Percentiles rank a stretch among this genome's conserved stretches.
Evolutionary conservation across 2,888 invertebrate species (phyloP).

Genomic region (Perizoma flavofasciatum): DNA sequence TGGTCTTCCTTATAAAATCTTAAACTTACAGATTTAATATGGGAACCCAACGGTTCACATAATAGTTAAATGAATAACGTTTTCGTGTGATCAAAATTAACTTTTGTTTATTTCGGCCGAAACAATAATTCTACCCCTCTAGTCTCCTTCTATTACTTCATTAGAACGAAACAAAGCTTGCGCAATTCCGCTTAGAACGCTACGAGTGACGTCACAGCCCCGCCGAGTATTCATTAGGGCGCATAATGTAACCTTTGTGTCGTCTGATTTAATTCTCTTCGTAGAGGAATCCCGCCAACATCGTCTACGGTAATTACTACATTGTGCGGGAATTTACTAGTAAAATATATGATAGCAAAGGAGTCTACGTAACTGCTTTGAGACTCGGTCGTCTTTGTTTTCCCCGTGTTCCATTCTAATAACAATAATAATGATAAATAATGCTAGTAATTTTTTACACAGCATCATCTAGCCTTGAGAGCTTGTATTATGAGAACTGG

Average conservation of each 20-base stretch:
- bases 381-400: conserved; percentile 28
- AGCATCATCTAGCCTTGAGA: too few relatives aligned
- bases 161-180: conserved; percentile 12
- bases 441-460: too few relatives aligned
- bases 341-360: conserved; percentile 18
- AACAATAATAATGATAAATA: too few relatives aligned
- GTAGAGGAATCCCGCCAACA: conserved; percentile 18
- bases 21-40: too few relatives aligned
- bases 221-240: conserved; percentile 25
- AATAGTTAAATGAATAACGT: too few relatives aligned
- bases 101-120: too few relatives aligned
- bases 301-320: conserved; percentile 24
- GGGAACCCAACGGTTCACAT: too few relatives aligned
- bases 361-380: conserved; percentile 18
- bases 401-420: background rate
- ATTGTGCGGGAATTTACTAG: conserved; percentile 19
- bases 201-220: conserved; percentile 13
- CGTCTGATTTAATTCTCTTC: conserved; percentile 27
- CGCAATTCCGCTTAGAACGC: conserved; percentile 1
- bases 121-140: too few relatives aligned
- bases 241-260: conserved; percentile 31
- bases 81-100: too few relatives aligned
- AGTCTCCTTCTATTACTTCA: conserved; percentile 2
- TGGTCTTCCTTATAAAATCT: too few relatives aligned
- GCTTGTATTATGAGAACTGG: too few relatives aligned